Base-by-base conservation (phyloP, 1,140 invertebrate genomes). In the Limonius californicus region DNA sequence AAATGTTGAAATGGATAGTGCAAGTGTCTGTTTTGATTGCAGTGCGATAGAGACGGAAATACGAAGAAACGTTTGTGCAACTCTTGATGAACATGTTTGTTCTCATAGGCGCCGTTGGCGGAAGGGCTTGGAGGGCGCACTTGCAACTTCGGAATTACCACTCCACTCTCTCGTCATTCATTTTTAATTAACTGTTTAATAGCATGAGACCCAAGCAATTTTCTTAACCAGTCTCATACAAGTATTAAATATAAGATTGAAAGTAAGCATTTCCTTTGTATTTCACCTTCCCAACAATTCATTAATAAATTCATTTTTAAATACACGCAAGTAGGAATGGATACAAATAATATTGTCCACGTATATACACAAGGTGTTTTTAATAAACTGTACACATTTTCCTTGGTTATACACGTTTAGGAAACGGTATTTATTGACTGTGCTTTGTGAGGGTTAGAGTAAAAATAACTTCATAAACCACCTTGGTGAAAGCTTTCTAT, bases 81-180 rank as follows among this genome's bases (percentile, higher is more conserved):
- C 75, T 73, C 63, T 73, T 74, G 61, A 71, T 73, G 61, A 74
- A 69, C 62, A 78, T 78, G 43, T 30, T 56, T 43, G 47, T 62
- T 45, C 42, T 65, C 55, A 50, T 42, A 60, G 47, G 61, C 66
- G 57, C 60, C 64, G 35, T n/a, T n/a, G n/a, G n/a, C n/a, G n/a
- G n/a, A n/a, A n/a, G n/a, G n/a, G 53, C 54, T 53, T 14, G 9
- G 43, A 59, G 45, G 20, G 65, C 56, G n/a, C n/a, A n/a, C n/a
- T n/a, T n/a, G n/a, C 32, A 15, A 61, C 39, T 27, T 62, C 45
- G 15, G 16, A 20, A 20, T 45, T 47, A 20, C 32, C 32, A 15
- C 35, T 14, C 2, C 21, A 32, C 27, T 20, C 19, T 14, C 59
- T 50, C 61, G n/a, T n/a, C n/a, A n/a, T n/a, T n/a, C n/a, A n/a